Evolutionary conservation across 53 echinoderm and acorn worm species (phyloP).

Genomic region (Echinometra lucunter): DNA sequence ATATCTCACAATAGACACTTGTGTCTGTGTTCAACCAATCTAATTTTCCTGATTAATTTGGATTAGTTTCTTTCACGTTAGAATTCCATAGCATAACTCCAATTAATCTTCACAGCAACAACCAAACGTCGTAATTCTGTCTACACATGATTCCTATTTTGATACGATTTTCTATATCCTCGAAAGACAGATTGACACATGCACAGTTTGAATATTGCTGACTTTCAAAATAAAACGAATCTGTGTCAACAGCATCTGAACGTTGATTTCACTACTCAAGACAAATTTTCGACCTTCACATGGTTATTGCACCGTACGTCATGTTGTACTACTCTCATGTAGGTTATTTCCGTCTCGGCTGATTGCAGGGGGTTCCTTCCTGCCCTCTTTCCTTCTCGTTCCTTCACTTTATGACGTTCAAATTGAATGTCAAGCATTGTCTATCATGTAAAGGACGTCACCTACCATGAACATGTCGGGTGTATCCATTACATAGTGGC

Average conservation of each 20-base stretch:
- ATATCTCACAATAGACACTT: too few relatives aligned
- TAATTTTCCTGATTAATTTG: too few relatives aligned
- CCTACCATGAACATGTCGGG: slow-evolving; percentile 13
- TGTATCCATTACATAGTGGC: slow-evolving; percentile 42
- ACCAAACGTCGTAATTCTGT: too few relatives aligned
- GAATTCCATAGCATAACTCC: too few relatives aligned
- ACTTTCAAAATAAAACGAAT: neutral
- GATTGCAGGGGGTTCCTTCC: neutral
- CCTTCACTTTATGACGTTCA: neutral
- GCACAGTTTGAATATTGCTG: neutral
- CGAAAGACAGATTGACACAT: neutral
- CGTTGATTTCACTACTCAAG: neutral
- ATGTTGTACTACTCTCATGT: neutral
- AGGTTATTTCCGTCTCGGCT: neutral
- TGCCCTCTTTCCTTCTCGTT: neutral
- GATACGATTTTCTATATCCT: neutral
- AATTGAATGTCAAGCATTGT: slow-evolving; percentile 46
- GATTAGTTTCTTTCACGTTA: too few relatives aligned
- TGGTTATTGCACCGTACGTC: neutral
- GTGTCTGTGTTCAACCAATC: too few relatives aligned
- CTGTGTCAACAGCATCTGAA: neutral
- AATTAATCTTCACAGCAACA: too few relatives aligned
- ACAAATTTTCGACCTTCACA: neutral
- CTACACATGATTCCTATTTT: neutral
- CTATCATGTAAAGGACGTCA: slow-evolving; percentile 10